Evolutionary conservation across 2,113 vertebrate species (phyloP).

Genomic region (Ceyx melanurus): DNA sequence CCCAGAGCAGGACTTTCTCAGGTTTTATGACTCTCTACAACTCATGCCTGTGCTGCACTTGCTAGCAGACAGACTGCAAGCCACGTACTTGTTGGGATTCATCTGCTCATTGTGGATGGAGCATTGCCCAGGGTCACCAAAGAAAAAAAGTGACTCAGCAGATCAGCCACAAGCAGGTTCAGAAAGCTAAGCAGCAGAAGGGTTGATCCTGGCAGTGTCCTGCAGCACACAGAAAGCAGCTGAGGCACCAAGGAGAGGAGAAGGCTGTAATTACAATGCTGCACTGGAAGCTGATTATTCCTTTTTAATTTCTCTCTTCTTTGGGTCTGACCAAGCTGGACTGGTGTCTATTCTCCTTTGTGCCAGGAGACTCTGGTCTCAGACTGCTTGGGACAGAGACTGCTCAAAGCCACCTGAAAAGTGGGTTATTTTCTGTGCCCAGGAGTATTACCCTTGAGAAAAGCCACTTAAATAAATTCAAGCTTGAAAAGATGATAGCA

Average conservation of each 20-base stretch:
- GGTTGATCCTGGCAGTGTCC: not conserved
- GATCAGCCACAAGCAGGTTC: not conserved
- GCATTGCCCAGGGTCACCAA: not conserved
- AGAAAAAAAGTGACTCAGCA: not conserved
- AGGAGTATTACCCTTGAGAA: not conserved
- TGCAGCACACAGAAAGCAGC: not conserved
- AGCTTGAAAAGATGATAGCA: not conserved
- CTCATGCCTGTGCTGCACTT: not conserved
- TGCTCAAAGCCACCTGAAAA: not conserved
- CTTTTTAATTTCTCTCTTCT: not conserved
- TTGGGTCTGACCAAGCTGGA: not conserved
- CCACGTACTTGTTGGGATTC: not conserved
- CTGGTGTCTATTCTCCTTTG: fast-evolving
- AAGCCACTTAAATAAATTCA: not conserved
- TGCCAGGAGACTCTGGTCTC: not conserved
- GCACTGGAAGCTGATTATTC: not conserved
- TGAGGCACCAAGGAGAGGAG: not conserved
- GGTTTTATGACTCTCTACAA: not conserved
- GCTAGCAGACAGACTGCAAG: not conserved
- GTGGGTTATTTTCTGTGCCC: fast-evolving
- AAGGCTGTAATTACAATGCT: not conserved
- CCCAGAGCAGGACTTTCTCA: not conserved
- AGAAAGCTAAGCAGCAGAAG: not conserved
- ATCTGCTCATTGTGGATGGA: not conserved
- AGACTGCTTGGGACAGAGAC: not conserved